Percentiles rank a stretch among this genome's conserved stretches.
These are phyloP conservation scores for Girardinus metallicus DNA, from an alignment of 2,797 vertebrate species.

Conservation along the genomic window DNA sequence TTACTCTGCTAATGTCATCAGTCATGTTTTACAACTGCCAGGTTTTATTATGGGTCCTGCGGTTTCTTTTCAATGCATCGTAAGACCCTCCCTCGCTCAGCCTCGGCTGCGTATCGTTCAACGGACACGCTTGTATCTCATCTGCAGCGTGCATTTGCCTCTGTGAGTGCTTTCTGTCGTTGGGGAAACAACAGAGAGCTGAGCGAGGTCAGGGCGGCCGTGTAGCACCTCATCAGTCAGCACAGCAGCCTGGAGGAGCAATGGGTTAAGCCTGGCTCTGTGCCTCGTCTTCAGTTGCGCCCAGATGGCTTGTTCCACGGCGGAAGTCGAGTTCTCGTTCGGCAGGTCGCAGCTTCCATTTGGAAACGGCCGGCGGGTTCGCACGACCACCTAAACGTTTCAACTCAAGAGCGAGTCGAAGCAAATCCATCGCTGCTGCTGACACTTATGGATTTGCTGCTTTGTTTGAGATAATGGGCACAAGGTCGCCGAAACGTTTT, in stretches of 20 bases:
- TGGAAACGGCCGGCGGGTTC: constrained; percentile 42
- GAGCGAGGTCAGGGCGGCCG: constrained; percentile 69
- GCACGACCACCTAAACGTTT: constrained; percentile 49
- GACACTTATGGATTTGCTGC: constrained; percentile 39
- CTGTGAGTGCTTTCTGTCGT: constrained; percentile 63
- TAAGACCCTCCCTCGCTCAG: constrained; percentile 28
- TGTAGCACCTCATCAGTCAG: constrained; percentile 81
- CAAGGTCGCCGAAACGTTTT: constrained; percentile 55
- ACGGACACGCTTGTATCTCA: constrained; percentile 68
- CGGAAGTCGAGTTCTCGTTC: constrained; percentile 49
- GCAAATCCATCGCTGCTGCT: constrained; percentile 5
- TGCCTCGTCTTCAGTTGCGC: constrained; percentile 68
- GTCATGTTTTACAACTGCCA: constrained; percentile 67
- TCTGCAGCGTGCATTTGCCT: constrained; percentile 60
- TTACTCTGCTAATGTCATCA: constrained; percentile 70
- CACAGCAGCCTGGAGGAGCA: constrained; percentile 58
- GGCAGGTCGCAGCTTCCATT: constrained; percentile 44
- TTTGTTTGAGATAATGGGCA: constrained; percentile 45
- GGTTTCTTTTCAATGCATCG: constrained; percentile 53
- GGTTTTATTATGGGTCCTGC: constrained; percentile 65
- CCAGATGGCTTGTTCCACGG: constrained; percentile 70
- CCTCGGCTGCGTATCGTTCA: constrained; percentile 52
- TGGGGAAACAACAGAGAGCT: constrained; percentile 64
- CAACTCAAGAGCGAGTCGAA: constrained; percentile 21
- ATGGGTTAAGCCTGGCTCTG: constrained; percentile 73